phyloP scores from a whole-genome alignment of 2,888 invertebrate genomes.

The Malacosoma neustria region DNA sequence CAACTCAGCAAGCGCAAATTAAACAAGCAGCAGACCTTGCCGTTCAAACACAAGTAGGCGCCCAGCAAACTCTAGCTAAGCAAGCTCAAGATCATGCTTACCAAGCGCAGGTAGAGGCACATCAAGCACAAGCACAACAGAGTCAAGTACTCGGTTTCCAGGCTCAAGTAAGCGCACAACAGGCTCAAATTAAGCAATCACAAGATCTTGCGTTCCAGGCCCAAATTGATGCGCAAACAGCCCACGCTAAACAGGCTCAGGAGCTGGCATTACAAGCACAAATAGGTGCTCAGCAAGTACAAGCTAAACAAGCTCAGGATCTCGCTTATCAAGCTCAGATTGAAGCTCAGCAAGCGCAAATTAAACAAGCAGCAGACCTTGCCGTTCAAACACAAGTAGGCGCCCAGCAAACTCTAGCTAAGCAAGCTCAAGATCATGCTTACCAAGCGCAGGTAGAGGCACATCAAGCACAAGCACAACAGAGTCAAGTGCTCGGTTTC shows the following conservation, averaged over 20 bases:
- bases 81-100: neutral
- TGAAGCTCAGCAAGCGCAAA: too few relatives aligned
- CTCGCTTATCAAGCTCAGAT: too few relatives aligned
- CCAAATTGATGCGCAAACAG: too few relatives aligned
- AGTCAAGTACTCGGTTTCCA: too few relatives aligned
- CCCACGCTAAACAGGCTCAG: too few relatives aligned
- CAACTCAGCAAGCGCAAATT: neutral
- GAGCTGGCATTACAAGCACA: too few relatives aligned
- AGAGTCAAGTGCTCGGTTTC: neutral
- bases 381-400: neutral
- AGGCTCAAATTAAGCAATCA: too few relatives aligned
- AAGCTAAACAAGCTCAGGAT: too few relatives aligned
- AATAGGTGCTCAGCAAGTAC: too few relatives aligned
- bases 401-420: neutral
- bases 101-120: neutral
- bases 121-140: neutral
- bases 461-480: neutral
- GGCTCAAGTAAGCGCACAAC: too few relatives aligned
- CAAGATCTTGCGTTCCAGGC: too few relatives aligned
- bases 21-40: neutral
- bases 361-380: neutral
- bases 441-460: neutral
- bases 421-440: neutral
- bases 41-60: neutral
- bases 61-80: neutral